Evolutionary conservation across 1,140 invertebrate species (phyloP).

Genomic region (Cheumatopsyche charites): DNA sequence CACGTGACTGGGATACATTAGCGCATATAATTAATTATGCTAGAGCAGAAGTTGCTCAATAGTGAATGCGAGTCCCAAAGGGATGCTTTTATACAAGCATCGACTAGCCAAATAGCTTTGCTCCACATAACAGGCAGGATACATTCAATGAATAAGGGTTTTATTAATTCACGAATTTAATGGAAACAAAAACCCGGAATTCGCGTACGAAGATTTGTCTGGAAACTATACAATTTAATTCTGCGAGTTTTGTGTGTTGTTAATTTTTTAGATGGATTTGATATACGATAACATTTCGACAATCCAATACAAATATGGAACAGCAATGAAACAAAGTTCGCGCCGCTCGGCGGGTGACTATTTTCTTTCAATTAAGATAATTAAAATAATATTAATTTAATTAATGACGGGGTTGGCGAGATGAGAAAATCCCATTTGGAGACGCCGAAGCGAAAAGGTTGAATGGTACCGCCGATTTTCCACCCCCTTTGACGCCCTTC

Average conservation of each 20-base stretch:
- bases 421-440: constrained; percentile 16
- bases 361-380: constrained; percentile 36
- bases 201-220: neutral
- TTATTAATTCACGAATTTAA: constrained; percentile 14
- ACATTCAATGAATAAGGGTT: neutral
- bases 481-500: neutral
- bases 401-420: constrained; percentile 24
- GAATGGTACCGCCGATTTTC: neutral
- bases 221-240: neutral
- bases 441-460: constrained; percentile 22
- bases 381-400: constrained; percentile 38
- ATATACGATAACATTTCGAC: no score
- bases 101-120: neutral
- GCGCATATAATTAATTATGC: constrained; percentile 17
- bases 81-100: constrained; percentile 19
- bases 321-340: no score
- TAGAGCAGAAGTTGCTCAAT: neutral
- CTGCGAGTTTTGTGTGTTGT: neutral
- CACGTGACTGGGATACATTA: neutral
- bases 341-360: no score
- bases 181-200: constrained; percentile 7
- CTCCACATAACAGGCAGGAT: no score
- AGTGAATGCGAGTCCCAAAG: constrained; percentile 3
- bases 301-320: no score
- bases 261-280: no score